Evolutionary conservation across 2,797 vertebrate genomes (phyloP).

Genomic region (Lepilemur ruficaudatus): DNA sequence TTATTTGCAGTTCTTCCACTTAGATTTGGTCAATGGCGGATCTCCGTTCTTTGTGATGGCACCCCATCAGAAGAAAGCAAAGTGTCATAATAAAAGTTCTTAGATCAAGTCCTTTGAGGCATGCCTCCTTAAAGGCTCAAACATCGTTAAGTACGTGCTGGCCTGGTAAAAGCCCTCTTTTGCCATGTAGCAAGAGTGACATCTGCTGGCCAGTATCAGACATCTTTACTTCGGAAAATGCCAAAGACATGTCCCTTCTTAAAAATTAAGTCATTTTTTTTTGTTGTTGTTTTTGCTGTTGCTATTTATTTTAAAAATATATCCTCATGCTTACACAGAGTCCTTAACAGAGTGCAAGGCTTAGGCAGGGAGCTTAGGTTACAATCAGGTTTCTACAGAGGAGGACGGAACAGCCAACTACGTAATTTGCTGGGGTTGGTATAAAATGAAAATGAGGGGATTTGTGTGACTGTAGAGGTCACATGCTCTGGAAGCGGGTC

Average conservation of each 20-base stretch:
- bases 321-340: neutral
- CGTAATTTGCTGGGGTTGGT: neutral
- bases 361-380: neutral
- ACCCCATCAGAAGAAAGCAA: neutral
- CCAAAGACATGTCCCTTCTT: neutral
- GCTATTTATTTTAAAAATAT: neutral
- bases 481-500: neutral
- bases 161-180: neutral
- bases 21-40: neutral
- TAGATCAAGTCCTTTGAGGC: neutral
- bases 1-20: neutral
- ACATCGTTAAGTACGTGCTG: neutral
- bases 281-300: neutral
- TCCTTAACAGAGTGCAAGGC: neutral
- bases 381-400: neutral
- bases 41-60: neutral
- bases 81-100: neutral
- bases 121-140: neutral
- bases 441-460: neutral
- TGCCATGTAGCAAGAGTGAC: slow-evolving; percentile 67
- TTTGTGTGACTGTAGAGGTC: neutral
- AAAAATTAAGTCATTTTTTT: neutral
- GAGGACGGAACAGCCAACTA: neutral
- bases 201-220: slow-evolving; percentile 73
- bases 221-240: slow-evolving; percentile 30